Evolutionary conservation across 2,113 vertebrate species (phyloP).

Genomic region (Aptenodytes patagonicus): DNA sequence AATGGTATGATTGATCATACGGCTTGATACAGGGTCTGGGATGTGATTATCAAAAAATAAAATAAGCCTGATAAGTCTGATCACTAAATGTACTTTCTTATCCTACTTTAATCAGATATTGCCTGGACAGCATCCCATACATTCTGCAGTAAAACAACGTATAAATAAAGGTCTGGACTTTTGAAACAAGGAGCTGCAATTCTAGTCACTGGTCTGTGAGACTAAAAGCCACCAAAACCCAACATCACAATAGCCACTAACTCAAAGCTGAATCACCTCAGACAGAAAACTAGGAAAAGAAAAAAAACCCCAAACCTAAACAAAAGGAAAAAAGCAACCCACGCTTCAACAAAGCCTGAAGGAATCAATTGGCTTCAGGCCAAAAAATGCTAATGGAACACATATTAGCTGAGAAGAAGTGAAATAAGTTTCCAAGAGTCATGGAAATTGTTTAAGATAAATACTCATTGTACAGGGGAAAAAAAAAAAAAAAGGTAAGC

Average conservation of each 20-base stretch:
- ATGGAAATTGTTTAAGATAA: constrained; percentile 12
- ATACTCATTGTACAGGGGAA: not conserved
- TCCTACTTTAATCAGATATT: not conserved
- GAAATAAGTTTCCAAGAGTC: constrained; percentile 7
- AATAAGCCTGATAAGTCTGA: not conserved
- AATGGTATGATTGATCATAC: not conserved
- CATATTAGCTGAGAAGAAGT: not conserved
- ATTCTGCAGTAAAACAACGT: not conserved
- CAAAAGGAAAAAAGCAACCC: not conserved
- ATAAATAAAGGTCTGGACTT: not conserved
- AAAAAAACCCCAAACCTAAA: not conserved
- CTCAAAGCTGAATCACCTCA: not conserved
- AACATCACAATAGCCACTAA: not conserved
- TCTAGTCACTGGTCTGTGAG: not conserved
- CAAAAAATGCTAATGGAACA: constrained; percentile 12
- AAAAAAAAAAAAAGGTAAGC: not conserved
- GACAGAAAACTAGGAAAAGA: not conserved
- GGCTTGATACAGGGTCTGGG: not conserved
- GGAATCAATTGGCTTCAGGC: not conserved
- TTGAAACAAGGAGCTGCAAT: not conserved
- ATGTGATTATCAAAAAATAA: not conserved
- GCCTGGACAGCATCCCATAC: not conserved
- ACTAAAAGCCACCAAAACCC: not conserved
- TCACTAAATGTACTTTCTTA: not conserved
- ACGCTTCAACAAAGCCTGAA: not conserved